phyloP scores from a whole-genome alignment of 2,888 invertebrate species.

The Chymomyza procnemis region DNA sequence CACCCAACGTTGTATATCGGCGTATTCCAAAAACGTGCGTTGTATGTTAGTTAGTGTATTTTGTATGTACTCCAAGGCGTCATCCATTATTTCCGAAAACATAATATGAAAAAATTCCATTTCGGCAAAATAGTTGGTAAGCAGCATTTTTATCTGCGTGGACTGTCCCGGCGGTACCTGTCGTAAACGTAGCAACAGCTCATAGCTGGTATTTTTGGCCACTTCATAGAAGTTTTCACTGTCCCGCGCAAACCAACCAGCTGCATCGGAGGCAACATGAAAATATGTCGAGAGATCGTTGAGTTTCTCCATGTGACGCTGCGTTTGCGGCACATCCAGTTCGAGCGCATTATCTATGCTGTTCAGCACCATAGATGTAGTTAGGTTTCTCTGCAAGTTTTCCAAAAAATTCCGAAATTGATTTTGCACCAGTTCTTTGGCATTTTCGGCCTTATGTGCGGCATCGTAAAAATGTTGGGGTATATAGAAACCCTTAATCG shows the following conservation, averaged over 20 bases:
- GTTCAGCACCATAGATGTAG: slow-evolving; percentile 57
- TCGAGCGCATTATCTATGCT: slow-evolving; percentile 21
- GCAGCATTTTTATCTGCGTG: slow-evolving; percentile 52
- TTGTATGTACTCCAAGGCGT: slow-evolving; percentile 66
- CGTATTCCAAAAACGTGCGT: slow-evolving; percentile 55
- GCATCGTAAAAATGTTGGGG: slow-evolving; percentile 62
- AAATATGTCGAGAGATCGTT: slow-evolving; percentile 59
- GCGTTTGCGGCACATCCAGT: slow-evolving; percentile 24
- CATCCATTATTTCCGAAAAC: slow-evolving; percentile 70
- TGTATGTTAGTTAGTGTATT: slow-evolving; percentile 57
- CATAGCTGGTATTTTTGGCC: slow-evolving; percentile 67
- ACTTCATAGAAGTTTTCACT: slow-evolving; percentile 56
- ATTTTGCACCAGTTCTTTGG: slow-evolving; percentile 58
- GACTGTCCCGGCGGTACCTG: slow-evolving; percentile 64
- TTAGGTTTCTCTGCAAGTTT: slow-evolving; percentile 66
- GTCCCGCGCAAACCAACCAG: slow-evolving; percentile 51
- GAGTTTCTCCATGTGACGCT: slow-evolving; percentile 42
- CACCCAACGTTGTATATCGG: slow-evolving; percentile 62
- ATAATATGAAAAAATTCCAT: slow-evolving; percentile 74
- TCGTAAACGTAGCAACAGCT: slow-evolving; percentile 62
- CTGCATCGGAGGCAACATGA: slow-evolving; percentile 43
- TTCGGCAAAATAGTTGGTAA: slow-evolving; percentile 74
- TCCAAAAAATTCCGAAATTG: slow-evolving; percentile 64
- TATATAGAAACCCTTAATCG: slow-evolving; percentile 58
- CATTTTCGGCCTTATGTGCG: slow-evolving; percentile 50